These are phyloP conservation scores for Ginglymostoma cirratum DNA, from an alignment of 2,113 vertebrate genomes.

Conservation along the genomic window DNA sequence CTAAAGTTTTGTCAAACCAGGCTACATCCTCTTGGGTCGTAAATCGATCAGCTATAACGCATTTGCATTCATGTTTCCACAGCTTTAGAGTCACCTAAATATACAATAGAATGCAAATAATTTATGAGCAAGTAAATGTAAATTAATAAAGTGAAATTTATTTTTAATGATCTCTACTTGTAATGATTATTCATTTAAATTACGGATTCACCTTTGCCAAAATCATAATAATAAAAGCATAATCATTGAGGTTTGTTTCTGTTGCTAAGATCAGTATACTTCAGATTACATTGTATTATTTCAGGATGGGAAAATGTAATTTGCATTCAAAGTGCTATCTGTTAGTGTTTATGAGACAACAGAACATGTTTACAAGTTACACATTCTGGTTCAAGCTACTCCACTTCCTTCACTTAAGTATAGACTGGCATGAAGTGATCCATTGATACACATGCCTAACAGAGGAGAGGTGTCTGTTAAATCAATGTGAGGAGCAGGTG, in stretches of 20 bases:
- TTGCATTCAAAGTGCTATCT: background rate
- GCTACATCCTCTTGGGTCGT: conserved; percentile 66
- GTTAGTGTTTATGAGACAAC: background rate
- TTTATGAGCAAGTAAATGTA: background rate
- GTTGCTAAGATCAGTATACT: background rate
- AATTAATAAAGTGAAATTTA: background rate
- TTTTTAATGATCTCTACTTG: background rate
- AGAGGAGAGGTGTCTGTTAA: background rate
- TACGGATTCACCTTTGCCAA: background rate
- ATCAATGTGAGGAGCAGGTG: background rate
- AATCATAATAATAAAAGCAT: background rate
- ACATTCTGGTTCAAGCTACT: background rate
- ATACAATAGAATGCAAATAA: background rate
- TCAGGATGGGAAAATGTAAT: background rate
- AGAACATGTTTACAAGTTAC: background rate
- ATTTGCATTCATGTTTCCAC: conserved; percentile 92
- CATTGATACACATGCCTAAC: background rate
- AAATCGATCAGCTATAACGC: conserved; percentile 88
- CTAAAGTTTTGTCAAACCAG: conserved; percentile 77
- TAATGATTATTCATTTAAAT: background rate
- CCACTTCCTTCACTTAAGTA: background rate
- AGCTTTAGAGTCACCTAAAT: conserved; percentile 69
- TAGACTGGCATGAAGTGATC: background rate
- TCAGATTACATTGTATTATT: background rate
- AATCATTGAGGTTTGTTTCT: background rate